These are phyloP conservation scores for Troides helena DNA, from an alignment of 2,888 invertebrate species.

Conservation along the genomic window DNA sequence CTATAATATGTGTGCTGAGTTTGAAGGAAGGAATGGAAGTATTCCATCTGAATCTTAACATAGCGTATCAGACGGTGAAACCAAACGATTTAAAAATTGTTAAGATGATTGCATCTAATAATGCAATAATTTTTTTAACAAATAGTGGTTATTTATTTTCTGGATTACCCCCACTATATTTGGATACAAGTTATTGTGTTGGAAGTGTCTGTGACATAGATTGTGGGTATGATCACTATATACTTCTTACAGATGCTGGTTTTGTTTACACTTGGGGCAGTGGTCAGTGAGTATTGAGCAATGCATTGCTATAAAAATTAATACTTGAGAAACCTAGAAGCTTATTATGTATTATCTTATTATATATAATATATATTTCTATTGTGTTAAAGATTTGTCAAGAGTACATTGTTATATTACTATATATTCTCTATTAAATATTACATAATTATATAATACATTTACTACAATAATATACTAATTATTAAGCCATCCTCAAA, in stretches of 20 bases:
- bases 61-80: slow-evolving; percentile 48
- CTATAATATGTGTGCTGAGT: slow-evolving; percentile 49
- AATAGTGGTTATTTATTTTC: slow-evolving; percentile 69
- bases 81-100: slow-evolving; percentile 42
- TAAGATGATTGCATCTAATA: slow-evolving; percentile 50
- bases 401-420: too few relatives aligned
- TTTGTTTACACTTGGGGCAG: slow-evolving; percentile 90
- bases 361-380: too few relatives aligned
- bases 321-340: not conserved
- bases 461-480: too few relatives aligned
- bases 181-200: slow-evolving; percentile 75
- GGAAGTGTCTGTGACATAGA: slow-evolving; percentile 82
- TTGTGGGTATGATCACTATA: slow-evolving; percentile 90
- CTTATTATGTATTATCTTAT: not conserved
- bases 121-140: slow-evolving; percentile 53
- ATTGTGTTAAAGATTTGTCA: too few relatives aligned
- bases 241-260: slow-evolving; percentile 85
- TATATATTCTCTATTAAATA: too few relatives aligned
- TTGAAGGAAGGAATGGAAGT: slow-evolving; percentile 39
- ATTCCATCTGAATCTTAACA: slow-evolving; percentile 42
- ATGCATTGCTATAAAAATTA: not conserved
- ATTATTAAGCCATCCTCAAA: too few relatives aligned
- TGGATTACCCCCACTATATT: slow-evolving; percentile 80
- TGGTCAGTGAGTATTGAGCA: slow-evolving; percentile 82
- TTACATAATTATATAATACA: too few relatives aligned